Evolutionary conservation across 2,797 vertebrate species (phyloP).

Genomic region (Hirundo rustica): DNA sequence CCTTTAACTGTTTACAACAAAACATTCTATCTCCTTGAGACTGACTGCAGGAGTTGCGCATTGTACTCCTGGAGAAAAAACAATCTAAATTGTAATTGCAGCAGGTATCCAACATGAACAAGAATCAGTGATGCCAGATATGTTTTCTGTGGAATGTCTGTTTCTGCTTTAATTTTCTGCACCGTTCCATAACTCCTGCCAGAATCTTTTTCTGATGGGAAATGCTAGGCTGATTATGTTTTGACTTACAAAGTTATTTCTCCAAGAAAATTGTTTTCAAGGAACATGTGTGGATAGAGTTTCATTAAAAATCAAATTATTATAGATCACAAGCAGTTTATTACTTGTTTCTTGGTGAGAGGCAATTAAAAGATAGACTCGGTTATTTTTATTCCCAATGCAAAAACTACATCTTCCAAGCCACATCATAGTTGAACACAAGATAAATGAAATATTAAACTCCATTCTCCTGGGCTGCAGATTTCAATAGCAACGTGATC

Average conservation of each 20-base stretch:
- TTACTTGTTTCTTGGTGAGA: neutral
- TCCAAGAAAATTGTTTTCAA: neutral
- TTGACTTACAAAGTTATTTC: neutral
- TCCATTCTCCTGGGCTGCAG: neutral
- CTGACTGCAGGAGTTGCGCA: neutral
- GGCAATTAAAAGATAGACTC: neutral
- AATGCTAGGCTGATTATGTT: conserved; percentile 5
- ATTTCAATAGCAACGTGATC: neutral
- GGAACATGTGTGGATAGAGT: neutral
- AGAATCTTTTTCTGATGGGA: neutral
- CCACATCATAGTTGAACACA: neutral
- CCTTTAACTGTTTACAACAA: neutral
- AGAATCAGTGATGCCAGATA: neutral
- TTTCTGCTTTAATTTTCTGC: neutral
- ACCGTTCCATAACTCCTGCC: neutral
- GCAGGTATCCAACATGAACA: neutral
- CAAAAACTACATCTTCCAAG: neutral
- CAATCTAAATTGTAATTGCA: neutral
- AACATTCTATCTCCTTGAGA: neutral
- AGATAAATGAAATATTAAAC: conserved; percentile 32
- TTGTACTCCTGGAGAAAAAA: neutral
- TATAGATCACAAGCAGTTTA: neutral
- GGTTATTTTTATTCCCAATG: conserved; percentile 8
- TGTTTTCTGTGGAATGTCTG: neutral
- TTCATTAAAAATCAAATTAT: conserved; percentile 31